These are phyloP conservation scores for Pangasius larnaudii DNA, from an alignment of 2,797 vertebrate species.

Conservation along the genomic window DNA sequence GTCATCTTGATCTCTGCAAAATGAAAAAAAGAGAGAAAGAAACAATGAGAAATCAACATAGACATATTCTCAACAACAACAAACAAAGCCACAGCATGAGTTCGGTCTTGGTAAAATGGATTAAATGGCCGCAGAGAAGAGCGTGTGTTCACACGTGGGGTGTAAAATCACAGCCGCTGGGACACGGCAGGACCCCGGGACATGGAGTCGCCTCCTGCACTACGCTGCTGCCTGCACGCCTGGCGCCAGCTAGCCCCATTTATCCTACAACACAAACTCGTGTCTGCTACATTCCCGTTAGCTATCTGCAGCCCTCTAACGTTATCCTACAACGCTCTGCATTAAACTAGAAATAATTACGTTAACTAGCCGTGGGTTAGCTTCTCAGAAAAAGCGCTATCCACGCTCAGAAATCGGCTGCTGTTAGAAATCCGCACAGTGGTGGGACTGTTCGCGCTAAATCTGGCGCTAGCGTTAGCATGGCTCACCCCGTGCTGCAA, in stretches of 20 bases:
- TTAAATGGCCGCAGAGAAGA: neutral
- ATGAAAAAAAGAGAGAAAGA: constrained; percentile 9
- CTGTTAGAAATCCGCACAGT: no score
- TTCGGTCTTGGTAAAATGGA: neutral
- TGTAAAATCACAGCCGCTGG: neutral
- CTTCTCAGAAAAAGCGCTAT: neutral
- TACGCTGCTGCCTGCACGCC: neutral
- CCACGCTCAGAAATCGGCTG: no score
- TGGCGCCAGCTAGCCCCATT: neutral
- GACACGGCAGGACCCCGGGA: neutral
- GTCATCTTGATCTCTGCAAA: constrained; percentile 88
- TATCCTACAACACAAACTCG: neutral
- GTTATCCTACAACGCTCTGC: neutral
- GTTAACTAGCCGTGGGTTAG: neutral
- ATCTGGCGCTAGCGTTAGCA: constrained; percentile 3
- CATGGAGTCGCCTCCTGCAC: neutral
- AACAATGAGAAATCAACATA: neutral
- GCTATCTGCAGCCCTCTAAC: no score
- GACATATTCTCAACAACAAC: neutral
- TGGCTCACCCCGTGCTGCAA: neutral
- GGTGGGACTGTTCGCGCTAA: neutral
- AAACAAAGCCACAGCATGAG: neutral
- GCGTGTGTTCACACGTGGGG: neutral
- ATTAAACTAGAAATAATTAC: neutral
- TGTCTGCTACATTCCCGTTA: neutral